A percentile compares a stretch with the other conserved stretches of the same genome.
Evolutionary conservation across 2,888 invertebrate genomes (phyloP).

Genomic region (Nasonovia ribisnigri): DNA sequence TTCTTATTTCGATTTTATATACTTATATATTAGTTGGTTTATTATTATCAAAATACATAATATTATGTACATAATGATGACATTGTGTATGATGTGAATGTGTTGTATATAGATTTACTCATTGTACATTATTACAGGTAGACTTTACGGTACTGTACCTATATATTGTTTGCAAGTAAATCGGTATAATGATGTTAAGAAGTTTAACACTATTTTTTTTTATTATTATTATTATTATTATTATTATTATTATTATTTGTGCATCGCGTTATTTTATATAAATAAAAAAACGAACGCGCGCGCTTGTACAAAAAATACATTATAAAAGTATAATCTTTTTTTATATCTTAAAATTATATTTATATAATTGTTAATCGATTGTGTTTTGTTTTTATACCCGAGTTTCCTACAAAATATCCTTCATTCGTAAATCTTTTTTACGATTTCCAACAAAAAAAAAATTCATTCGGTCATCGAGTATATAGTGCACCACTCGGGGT

Average conservation of each 20-base stretch:
- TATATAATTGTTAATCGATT: constrained; percentile 62
- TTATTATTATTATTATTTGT: constrained; percentile 38
- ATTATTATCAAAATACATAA: constrained; percentile 45
- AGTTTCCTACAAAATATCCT: not conserved
- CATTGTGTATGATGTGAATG: constrained; percentile 59
- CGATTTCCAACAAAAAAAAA: not conserved
- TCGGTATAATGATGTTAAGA: constrained; percentile 63
- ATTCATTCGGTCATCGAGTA: not conserved
- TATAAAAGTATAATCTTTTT: constrained; percentile 61
- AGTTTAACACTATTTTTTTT: constrained; percentile 57
- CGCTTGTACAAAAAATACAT: constrained; percentile 43
- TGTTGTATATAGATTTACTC: constrained; percentile 63
- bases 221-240: constrained; percentile 1
- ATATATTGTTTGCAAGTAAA: constrained; percentile 58
- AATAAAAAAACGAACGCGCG: constrained; percentile 28
- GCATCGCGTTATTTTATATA: constrained; percentile 19
- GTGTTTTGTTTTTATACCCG: not conserved
- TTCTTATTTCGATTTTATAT: constrained; percentile 58
- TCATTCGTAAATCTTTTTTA: not conserved
- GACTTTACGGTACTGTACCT: constrained; percentile 55
- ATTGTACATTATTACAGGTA: constrained; percentile 63
- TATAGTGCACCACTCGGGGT: not conserved
- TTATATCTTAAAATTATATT: constrained; percentile 64
- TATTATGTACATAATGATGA: constrained; percentile 61
- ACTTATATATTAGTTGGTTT: constrained; percentile 63